Conservation (phyloP, 2,113 vertebrate genomes). For the Melanocharis versteri region DNA sequence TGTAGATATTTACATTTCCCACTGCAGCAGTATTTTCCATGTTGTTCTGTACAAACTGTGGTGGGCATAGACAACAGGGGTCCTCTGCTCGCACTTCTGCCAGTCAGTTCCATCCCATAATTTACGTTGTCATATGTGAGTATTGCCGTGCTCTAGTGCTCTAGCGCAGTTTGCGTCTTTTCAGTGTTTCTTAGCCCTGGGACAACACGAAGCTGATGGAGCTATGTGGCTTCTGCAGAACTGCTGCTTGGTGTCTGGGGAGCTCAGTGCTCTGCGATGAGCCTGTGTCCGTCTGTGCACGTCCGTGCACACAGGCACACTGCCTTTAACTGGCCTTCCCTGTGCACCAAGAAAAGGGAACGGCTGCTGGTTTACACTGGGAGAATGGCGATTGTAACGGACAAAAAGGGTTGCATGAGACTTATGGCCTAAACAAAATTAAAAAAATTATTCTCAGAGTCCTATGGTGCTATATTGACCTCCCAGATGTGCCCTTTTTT, state of each 20-base stretch:
- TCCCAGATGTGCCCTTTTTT: rapidly evolving
- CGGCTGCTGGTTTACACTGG: not conserved
- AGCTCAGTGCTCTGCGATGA: rapidly evolving
- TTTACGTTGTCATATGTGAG: not conserved
- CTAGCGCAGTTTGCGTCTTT: not conserved
- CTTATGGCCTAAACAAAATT: not conserved
- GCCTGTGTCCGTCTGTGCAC: rapidly evolving
- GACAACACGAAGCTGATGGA: not conserved
- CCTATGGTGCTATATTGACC: not conserved
- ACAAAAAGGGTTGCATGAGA: not conserved
- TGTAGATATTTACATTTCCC: not conserved
- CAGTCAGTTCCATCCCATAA: not conserved
- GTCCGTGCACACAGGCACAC: rapidly evolving
- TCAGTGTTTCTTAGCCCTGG: not conserved
- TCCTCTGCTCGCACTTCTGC: not conserved
- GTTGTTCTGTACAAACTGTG: not conserved
- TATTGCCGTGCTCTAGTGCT: not conserved
- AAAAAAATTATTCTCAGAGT: not conserved
- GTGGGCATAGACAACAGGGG: not conserved
- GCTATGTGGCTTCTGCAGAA: not conserved
- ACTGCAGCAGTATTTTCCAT: not conserved
- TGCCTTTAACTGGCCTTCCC: not conserved
- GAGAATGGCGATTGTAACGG: not conserved
- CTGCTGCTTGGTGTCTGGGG: not conserved
- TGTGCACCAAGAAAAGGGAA: not conserved